Evolutionary conservation across 2,888 invertebrate species (phyloP), one percentile per base, ranked within the genome.

Genomic region (Sesia bembeciformis): DNA sequence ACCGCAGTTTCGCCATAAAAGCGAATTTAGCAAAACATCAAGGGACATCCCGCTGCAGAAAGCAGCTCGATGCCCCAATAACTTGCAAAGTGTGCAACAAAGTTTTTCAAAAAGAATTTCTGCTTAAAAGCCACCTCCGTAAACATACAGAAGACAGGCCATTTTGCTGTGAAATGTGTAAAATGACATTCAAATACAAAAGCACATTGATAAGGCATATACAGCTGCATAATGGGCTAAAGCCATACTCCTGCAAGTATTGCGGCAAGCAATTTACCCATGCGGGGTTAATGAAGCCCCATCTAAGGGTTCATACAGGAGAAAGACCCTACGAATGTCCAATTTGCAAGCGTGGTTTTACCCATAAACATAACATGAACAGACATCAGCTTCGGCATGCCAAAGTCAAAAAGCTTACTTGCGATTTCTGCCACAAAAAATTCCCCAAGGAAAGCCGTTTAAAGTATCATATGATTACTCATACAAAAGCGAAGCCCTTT

Each of bases 301-400:
- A 81, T 53, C 61, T 77, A 57, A 55, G 79, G 3, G 71, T 68
- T 0, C 84, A 84, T 42, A 80, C 81, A 0, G 78, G 77, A 0
- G 78, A 78, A 23, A 73, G 70, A 49, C 78, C 78, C 0, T 78
- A 65, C 51, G 46, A 63, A 0, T 83, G 83, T 41, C 61, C 66
- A 2, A 55, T 75, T 0, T 89, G 88, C 40, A 8, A 67, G 1
- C 84, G 81, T 52, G 51, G 52, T 0, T 88, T 87, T 43, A 68
- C 83, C 0, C 71, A 72, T 4, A 82, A 82, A 54, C 83, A 83
- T 6, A 84, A 84, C 40, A 78, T 83, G 79, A 68, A 78, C 5
- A 51, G 81, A 0, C 84, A 85, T 39, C 62, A 68, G 1, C 2
- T 70, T 0, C 64, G 79, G 1, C 84, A 85, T 6, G 63, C 67